A percentile compares a stretch with the other conserved stretches of the same genome.
Evolutionary conservation across 2,797 vertebrate species (phyloP).

Genomic region (Limnodromus scolopaceus): DNA sequence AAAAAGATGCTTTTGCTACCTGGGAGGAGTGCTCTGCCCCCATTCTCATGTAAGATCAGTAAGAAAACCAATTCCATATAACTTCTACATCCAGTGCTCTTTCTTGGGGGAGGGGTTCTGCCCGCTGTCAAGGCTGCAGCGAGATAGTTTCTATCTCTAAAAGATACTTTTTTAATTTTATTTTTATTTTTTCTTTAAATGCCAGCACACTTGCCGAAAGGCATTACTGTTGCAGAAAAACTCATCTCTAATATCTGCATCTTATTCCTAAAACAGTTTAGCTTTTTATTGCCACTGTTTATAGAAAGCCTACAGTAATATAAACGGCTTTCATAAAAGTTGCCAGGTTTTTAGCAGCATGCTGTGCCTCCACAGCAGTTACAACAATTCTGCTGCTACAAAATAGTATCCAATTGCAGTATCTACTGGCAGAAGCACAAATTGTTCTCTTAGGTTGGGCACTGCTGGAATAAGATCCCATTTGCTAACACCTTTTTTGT

Average conservation of each 20-base stretch:
- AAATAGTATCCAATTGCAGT: conserved; percentile 69
- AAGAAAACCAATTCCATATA: background rate
- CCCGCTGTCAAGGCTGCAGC: background rate
- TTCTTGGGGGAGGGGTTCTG: background rate
- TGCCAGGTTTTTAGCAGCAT: conserved; percentile 64
- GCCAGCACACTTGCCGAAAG: conserved; percentile 48
- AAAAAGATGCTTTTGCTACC: background rate
- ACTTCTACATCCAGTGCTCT: background rate
- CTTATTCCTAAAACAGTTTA: conserved; percentile 64
- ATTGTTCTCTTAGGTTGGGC: conserved; percentile 58
- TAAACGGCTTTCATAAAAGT: conserved; percentile 73
- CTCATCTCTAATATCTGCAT: conserved; percentile 69
- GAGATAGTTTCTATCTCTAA: background rate
- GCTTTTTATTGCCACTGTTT: conserved; percentile 70
- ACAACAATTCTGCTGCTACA: conserved; percentile 50
- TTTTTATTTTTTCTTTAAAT: conserved; percentile 62
- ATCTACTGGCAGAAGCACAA: conserved; percentile 63
- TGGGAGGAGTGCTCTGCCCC: background rate
- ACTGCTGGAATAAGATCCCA: conserved; percentile 51
- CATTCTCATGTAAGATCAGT: background rate
- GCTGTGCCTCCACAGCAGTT: conserved; percentile 61
- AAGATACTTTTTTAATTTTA: conserved; percentile 8
- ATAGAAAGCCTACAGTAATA: conserved; percentile 65
- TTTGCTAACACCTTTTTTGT: conserved; percentile 51
- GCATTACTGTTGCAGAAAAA: conserved; percentile 43